A percentile compares a stretch with the other conserved stretches of the same genome.
Conservation (phyloP, 1,140 invertebrate genomes). For the Anthonomus grandis region DNA sequence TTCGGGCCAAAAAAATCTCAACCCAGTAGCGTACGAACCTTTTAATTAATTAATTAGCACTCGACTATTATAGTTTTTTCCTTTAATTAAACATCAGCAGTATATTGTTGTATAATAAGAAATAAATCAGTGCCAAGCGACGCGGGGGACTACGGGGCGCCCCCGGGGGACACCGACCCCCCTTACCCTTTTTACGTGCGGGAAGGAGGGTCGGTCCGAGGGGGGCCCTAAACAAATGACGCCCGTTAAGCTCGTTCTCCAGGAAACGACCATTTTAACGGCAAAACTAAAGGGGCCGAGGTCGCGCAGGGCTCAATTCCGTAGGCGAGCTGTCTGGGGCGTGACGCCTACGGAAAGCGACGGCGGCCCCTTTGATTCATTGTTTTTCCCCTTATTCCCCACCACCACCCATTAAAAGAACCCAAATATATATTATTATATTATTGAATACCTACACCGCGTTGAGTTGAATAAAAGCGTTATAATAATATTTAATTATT, state of each 20-base stretch:
- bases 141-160: not conserved
- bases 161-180: no score
- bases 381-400: no score
- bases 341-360: constrained; percentile 31
- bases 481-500: constrained; percentile 1
- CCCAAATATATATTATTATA: constrained; percentile 1
- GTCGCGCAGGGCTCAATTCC: constrained; percentile 47
- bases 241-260: constrained; percentile 39
- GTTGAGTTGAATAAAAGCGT: not conserved
- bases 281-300: constrained; percentile 38
- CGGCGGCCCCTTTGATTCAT: constrained; percentile 33
- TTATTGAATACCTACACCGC: not conserved
- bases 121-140: not conserved
- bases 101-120: not conserved
- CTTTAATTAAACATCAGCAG: not conserved
- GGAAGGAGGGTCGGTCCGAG: not conserved
- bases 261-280: constrained; percentile 44
- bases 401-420: no score
- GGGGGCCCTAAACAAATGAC: not conserved
- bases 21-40: no score
- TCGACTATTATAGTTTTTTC: not conserved
- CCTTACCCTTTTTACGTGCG: no score
- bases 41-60: no score
- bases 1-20: no score
- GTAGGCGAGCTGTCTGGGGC: constrained; percentile 43